Evolutionary conservation across 2,888 invertebrate species (phyloP).

Genomic region (Epinotia bilunana): DNA sequence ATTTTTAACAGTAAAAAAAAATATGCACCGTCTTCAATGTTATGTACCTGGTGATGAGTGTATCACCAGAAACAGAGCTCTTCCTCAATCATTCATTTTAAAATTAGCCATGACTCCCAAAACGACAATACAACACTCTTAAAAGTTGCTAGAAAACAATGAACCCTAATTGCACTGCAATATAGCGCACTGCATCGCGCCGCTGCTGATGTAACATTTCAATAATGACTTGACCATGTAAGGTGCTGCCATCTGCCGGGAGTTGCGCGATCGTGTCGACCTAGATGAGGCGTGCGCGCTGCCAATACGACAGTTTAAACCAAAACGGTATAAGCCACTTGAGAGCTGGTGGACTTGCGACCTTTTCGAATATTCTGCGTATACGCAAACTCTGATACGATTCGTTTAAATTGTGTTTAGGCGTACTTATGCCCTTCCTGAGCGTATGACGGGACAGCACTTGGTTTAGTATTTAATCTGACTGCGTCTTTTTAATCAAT

Average conservation of each 20-base stretch:
- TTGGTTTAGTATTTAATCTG: not conserved
- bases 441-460: not conserved
- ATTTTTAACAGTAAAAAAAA: not conserved
- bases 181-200: not conserved
- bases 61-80: too few relatives aligned
- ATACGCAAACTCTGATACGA: slow-evolving; percentile 18
- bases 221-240: slow-evolving; percentile 20
- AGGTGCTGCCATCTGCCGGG: slow-evolving; percentile 76
- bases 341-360: not conserved
- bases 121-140: not conserved
- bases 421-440: slow-evolving; percentile 9
- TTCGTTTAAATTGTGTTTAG: slow-evolving; percentile 19
- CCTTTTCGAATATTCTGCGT: not conserved
- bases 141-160: not conserved
- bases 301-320: slow-evolving; percentile 72
- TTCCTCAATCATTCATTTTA: too few relatives aligned
- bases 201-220: slow-evolving; percentile 29
- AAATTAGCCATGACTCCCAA: not conserved
- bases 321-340: not conserved
- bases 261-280: slow-evolving; percentile 79
- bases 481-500: too few relatives aligned
- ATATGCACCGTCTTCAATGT: not conserved
- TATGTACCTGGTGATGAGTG: too few relatives aligned
- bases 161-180: not conserved
- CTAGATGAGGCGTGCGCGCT: slow-evolving; percentile 79